phyloP scores from a whole-genome alignment of 2,888 invertebrate genomes.

The Zygogramma bicolorata region DNA sequence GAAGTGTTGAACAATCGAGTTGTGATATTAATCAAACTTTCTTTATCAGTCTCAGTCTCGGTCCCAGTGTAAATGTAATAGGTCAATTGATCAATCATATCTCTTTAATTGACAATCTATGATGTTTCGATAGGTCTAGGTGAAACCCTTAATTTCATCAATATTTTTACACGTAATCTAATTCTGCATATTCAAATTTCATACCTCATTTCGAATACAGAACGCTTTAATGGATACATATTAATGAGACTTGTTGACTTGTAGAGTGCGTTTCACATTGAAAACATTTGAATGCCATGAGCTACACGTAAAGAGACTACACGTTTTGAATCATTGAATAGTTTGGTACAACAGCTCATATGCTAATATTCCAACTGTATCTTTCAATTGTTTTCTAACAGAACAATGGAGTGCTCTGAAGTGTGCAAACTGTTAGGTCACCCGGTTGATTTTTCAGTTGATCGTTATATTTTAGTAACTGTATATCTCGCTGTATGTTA shows the following conservation, averaged over 20 bases:
- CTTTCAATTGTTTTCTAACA: constrained; percentile 19
- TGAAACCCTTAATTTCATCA: no score
- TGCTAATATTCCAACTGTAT: constrained; percentile 21
- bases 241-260: not conserved
- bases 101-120: no score
- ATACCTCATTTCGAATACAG: not conserved
- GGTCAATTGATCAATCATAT: no score
- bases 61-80: no score
- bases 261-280: constrained; percentile 5
- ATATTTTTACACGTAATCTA: no score
- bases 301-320: not conserved
- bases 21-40: no score
- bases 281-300: constrained; percentile 6
- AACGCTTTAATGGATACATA: not conserved
- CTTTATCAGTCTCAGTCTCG: no score
- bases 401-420: constrained; percentile 16
- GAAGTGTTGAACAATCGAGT: no score
- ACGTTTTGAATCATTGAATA: not conserved
- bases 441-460: not conserved
- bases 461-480: not conserved
- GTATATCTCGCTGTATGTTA: no score
- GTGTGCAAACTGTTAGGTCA: not conserved
- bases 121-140: no score
- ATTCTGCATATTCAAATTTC: not conserved
- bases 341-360: not conserved